phyloP scores from a whole-genome alignment of 2,113 vertebrate species.

The Oryzias woworae region DNA sequence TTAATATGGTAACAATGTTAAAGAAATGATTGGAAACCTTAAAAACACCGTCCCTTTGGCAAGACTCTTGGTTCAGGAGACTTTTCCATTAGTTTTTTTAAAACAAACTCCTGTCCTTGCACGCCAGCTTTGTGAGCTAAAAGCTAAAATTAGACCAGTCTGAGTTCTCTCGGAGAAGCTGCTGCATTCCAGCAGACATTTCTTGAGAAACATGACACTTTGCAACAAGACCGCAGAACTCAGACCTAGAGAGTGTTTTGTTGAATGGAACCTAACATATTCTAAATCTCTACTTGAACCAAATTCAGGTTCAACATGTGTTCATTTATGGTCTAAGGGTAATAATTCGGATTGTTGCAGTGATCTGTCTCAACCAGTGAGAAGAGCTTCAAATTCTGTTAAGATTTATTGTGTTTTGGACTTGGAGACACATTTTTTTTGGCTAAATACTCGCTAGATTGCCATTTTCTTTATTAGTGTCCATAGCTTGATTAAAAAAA shows the following conservation, averaged over 20 bases:
- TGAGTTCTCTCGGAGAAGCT: conserved; percentile 72
- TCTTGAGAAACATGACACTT: conserved; percentile 73
- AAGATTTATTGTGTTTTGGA: no score
- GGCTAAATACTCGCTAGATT: no score
- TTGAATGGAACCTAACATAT: conserved; percentile 18
- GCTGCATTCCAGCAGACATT: conserved; percentile 71
- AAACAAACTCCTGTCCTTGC: conserved; percentile 64
- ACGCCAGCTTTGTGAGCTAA: conserved; percentile 65
- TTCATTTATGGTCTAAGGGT: no score
- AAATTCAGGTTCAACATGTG: no score
- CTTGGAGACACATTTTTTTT: no score
- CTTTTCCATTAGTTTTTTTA: conserved; percentile 58
- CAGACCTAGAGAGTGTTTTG: conserved; percentile 28
- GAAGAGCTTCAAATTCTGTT: no score
- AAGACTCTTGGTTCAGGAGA: conserved; percentile 25
- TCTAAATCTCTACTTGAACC: no score
- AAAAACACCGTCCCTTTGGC: conserved; percentile 9
- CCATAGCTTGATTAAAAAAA: no score
- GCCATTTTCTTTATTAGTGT: no score
- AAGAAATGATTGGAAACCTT: not conserved
- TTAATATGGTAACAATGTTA: not conserved
- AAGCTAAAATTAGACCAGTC: conserved; percentile 76
- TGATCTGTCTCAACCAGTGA: no score
- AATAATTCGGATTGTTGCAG: no score
- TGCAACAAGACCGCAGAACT: conserved; percentile 55